Evolutionary conservation across 2,113 vertebrate species (phyloP).

Genomic region (Apaloderma vittatum): DNA sequence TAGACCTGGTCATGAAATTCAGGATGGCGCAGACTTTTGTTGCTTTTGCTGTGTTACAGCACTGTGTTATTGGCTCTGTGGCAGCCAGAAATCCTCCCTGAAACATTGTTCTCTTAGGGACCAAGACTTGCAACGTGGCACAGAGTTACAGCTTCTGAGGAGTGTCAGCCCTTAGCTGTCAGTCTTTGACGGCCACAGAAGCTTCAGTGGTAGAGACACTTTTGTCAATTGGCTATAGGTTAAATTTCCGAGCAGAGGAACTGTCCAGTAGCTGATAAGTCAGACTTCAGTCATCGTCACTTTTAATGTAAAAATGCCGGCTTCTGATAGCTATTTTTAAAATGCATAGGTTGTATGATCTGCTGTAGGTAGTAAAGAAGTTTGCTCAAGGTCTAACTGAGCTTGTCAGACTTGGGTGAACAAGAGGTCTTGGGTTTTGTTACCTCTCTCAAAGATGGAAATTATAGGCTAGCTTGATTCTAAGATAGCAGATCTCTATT

Average conservation of each 20-base stretch:
- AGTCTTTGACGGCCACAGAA: not conserved
- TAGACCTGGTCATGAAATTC: not conserved
- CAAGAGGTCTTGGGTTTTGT: not conserved
- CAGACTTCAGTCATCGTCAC: not conserved
- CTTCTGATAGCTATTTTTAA: not conserved
- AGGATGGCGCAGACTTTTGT: not conserved
- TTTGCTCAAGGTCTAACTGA: not conserved
- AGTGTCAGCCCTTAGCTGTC: not conserved
- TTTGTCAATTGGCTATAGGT: not conserved
- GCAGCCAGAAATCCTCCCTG: not conserved
- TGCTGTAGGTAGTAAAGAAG: not conserved
- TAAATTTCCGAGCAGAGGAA: not conserved
- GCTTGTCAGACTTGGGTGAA: not conserved
- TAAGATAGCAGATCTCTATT: not conserved
- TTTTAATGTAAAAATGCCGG: not conserved
- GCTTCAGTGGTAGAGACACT: not conserved
- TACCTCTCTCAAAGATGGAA: not conserved
- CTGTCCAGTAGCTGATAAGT: not conserved
- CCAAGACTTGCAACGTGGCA: fast-evolving
- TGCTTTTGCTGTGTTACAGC: not conserved
- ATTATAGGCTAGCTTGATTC: not conserved
- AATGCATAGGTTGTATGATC: not conserved
- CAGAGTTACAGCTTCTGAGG: not conserved
- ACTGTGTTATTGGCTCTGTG: not conserved
- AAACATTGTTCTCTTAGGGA: not conserved